Evolutionary conservation across 2,888 invertebrate species (phyloP).

Genomic region (Polydrusus tereticollis): DNA sequence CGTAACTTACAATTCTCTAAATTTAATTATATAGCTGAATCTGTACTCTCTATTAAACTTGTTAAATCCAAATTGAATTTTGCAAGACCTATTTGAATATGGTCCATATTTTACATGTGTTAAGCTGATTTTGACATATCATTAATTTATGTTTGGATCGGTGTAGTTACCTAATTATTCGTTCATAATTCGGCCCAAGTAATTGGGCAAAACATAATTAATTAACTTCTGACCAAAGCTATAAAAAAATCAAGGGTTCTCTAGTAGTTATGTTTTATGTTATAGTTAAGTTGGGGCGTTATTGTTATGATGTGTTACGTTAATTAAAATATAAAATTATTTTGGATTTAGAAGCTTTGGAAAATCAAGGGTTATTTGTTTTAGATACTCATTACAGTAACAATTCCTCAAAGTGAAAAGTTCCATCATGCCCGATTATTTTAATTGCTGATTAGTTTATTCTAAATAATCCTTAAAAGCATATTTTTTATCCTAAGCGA

Average conservation of each 20-base stretch:
- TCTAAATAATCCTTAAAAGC: too few species aligned
- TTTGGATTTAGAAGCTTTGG: too few species aligned
- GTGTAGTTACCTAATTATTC: slow-evolving; percentile 44
- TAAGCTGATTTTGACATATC: slow-evolving; percentile 44
- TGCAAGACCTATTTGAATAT: slow-evolving; percentile 35
- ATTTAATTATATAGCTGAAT: background rate
- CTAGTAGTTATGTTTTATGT: background rate
- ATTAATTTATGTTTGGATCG: slow-evolving; percentile 34
- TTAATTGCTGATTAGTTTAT: too few species aligned
- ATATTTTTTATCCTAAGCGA: too few species aligned
- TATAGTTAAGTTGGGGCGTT: background rate
- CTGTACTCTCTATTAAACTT: slow-evolving; percentile 12
- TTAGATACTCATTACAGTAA: too few species aligned
- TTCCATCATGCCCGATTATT: too few species aligned
- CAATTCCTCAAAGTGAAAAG: too few species aligned
- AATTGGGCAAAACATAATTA: slow-evolving; percentile 39
- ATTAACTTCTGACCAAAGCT: slow-evolving; percentile 18
- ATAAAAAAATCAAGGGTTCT: background rate
- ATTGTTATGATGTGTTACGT: background rate
- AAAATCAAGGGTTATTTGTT: too few species aligned
- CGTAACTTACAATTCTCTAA: background rate
- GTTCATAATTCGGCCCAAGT: slow-evolving; percentile 36
- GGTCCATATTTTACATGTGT: slow-evolving; percentile 30
- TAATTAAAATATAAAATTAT: too few species aligned
- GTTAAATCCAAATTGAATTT: slow-evolving; percentile 7